These are phyloP conservation scores for Anastatus disparis DNA, from an alignment of 1,140 invertebrate species.

Conservation along the genomic window DNA sequence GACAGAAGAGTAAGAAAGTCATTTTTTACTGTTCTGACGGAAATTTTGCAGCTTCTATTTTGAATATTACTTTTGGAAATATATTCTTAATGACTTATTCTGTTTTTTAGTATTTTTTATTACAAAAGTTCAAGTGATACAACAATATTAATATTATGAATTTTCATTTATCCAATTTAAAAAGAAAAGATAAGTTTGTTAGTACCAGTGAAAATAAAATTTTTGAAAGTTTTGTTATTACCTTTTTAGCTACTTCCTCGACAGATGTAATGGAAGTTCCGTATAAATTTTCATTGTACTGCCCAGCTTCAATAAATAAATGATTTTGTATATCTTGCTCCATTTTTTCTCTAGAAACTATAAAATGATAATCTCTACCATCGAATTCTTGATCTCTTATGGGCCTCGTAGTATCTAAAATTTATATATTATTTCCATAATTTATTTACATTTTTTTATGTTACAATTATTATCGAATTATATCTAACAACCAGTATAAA, in stretches of 20 bases:
- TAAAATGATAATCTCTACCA: constrained; percentile 96
- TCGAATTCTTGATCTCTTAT: constrained; percentile 93
- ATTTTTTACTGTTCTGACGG: no score
- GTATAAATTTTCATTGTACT: constrained; percentile 97
- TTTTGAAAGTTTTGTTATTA: constrained; percentile 59
- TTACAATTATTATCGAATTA: no score
- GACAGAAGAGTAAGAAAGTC: no score
- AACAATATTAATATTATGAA: not conserved
- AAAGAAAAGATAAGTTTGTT: not conserved
- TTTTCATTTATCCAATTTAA: not conserved
- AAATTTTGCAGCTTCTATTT: no score
- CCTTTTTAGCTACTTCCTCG: constrained; percentile 90
- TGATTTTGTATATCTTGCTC: constrained; percentile 96
- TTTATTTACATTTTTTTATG: no score
- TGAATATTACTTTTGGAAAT: no score
- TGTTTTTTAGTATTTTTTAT: no score
- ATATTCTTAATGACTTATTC: no score
- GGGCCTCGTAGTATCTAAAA: constrained; percentile 89
- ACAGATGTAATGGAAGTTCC: constrained; percentile 95
- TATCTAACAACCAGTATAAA: no score
- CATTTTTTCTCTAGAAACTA: constrained; percentile 94
- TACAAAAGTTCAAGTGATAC: not conserved
- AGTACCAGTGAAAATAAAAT: no score
- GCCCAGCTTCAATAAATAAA: constrained; percentile 96
- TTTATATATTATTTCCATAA: constrained; percentile 13